A percentile compares a stretch with the other conserved stretches of the same genome.
phyloP scores from a whole-genome alignment of 2,113 vertebrate genomes.

The Cephalophus harveyi region DNA sequence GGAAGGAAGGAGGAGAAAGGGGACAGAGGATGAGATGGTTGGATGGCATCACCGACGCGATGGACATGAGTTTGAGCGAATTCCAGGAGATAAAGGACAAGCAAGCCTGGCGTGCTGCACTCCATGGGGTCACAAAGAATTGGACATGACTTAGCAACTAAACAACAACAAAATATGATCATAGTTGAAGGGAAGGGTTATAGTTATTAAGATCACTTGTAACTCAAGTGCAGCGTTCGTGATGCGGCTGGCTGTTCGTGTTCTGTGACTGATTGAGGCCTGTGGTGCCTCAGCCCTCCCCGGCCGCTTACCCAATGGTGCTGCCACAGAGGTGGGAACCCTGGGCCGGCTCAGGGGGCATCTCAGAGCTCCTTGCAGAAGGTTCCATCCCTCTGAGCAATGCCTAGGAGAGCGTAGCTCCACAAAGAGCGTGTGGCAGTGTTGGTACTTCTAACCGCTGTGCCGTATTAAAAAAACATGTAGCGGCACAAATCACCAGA shows the following conservation, averaged over 20 bases:
- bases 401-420: not conserved
- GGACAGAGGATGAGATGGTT: not conserved
- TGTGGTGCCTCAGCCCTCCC: not conserved
- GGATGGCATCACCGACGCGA: not conserved
- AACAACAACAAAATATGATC: not conserved
- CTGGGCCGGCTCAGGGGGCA: not conserved
- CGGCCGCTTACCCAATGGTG: not conserved
- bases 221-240: not conserved
- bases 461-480: constrained; percentile 34
- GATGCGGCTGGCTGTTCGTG: not conserved
- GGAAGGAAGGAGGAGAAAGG: not conserved
- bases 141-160: not conserved
- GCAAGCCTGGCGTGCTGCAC: not conserved
- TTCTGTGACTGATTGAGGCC: not conserved
- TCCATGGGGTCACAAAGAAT: not conserved
- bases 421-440: not conserved
- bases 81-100: not conserved
- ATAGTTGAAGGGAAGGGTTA: not conserved
- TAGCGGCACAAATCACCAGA: constrained; percentile 42
- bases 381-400: not conserved
- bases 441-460: constrained; percentile 31
- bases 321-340: not conserved
- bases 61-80: not conserved
- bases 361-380: not conserved
- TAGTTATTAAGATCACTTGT: not conserved